Percentiles rank a stretch among this genome's conserved stretches.
Conservation (phyloP, 2,888 invertebrate genomes). For the Acronicta psi region DNA sequence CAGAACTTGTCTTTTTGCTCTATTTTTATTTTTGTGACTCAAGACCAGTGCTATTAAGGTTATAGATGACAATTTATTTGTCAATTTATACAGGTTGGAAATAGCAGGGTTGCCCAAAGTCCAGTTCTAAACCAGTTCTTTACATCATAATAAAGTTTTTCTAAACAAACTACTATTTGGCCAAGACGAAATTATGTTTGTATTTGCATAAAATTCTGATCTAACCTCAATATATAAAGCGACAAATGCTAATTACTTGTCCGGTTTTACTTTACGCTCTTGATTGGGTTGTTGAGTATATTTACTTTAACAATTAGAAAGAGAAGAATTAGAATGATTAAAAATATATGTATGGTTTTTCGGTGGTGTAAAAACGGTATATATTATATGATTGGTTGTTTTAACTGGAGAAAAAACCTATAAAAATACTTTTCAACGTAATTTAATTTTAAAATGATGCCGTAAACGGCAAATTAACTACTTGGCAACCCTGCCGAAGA, state of each 20-base stretch:
- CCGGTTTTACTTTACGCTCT: neutral
- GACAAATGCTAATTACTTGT: neutral
- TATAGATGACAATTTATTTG: conserved; percentile 2
- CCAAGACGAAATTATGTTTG: neutral
- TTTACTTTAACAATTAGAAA: no score
- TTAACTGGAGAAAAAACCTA: no score
- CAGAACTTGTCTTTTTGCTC: no score
- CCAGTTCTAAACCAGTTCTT: neutral
- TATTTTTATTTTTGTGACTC: no score
- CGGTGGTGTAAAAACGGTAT: no score
- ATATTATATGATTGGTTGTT: no score
- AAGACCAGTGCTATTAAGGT: conserved; percentile 5
- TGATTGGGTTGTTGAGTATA: neutral
- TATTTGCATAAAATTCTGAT: neutral
- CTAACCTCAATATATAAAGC: neutral
- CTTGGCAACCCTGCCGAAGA: conserved; percentile 35
- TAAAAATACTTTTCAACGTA: no score
- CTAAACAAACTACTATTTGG: neutral
- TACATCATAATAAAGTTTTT: neutral
- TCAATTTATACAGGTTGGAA: neutral
- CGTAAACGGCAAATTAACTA: conserved; percentile 2
- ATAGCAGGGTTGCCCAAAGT: conserved; percentile 4
- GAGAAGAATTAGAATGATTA: no score
- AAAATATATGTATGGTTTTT: no score
- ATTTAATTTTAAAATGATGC: neutral